Conservation (phyloP, 2,797 vertebrate genomes). For the Falco berigora region DNA sequence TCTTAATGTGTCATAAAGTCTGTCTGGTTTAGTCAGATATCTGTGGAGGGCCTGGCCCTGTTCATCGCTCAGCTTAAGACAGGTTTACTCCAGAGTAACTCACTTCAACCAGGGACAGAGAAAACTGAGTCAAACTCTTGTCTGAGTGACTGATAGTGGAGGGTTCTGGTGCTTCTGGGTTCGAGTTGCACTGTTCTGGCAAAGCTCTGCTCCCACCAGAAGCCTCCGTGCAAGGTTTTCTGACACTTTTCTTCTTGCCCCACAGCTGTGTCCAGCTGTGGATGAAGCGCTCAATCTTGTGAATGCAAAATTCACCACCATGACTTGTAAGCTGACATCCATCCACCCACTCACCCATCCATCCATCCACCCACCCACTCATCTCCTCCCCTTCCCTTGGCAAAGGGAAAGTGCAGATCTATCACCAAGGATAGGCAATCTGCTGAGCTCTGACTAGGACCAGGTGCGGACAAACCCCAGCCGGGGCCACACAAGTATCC, state of each 20-base stretch:
- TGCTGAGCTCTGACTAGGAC: not conserved
- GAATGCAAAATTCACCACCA: conserved; percentile 13
- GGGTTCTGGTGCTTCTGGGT: not conserved
- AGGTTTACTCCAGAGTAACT: not conserved
- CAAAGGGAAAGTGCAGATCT: too few relatives aligned
- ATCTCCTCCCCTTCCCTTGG: not conserved
- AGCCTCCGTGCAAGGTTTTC: not conserved
- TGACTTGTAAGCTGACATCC: not conserved
- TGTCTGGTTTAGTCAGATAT: not conserved
- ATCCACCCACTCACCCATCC: not conserved
- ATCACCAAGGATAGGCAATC: rapidly evolving
- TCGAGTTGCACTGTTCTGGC: not conserved
- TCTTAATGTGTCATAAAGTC: not conserved
- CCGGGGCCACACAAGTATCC: rapidly evolving
- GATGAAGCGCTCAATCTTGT: conserved; percentile 10
- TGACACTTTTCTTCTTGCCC: not conserved
- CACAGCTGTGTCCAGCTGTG: conserved; percentile 65
- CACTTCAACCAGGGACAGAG: not conserved
- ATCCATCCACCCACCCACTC: not conserved
- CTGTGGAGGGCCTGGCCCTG: not conserved
- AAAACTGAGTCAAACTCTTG: not conserved
- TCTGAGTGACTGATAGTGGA: not conserved
- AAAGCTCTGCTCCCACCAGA: not conserved
- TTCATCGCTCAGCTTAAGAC: not conserved
- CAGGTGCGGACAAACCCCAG: not conserved